Evolutionary conservation across 2,797 vertebrate species (phyloP).

Genomic region (Pseudochirops corinnae): DNA sequence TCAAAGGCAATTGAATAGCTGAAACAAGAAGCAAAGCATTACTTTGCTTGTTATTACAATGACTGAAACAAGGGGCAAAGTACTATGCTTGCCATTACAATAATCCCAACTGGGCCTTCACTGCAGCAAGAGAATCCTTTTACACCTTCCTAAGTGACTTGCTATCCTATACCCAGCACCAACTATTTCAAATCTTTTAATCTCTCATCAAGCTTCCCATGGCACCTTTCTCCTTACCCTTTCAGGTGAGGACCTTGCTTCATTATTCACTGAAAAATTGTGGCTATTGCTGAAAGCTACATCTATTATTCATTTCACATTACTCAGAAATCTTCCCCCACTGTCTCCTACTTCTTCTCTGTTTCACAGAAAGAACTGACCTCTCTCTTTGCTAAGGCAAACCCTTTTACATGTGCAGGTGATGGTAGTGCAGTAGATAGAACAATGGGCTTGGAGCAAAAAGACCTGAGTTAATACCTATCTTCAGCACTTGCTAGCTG

Average conservation of each 20-base stretch:
- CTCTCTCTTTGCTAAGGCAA: not conserved
- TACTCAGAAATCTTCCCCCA: not conserved
- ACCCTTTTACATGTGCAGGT: not conserved
- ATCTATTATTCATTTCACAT: not conserved
- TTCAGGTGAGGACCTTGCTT: not conserved
- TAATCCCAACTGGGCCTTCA: not conserved
- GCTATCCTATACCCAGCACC: not conserved
- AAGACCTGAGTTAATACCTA: not conserved
- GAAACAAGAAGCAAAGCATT: no score
- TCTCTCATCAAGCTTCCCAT: not conserved
- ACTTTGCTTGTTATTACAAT: no score
- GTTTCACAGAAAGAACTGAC: not conserved
- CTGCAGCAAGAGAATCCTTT: not conserved
- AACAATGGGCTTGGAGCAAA: not conserved
- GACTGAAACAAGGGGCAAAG: no score
- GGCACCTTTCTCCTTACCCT: not conserved
- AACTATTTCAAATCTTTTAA: not conserved
- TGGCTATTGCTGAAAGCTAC: not conserved
- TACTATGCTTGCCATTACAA: no score
- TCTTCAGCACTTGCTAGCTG: not conserved
- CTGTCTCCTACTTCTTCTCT: not conserved
- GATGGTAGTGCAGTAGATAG: not conserved
- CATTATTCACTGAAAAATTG: not conserved
- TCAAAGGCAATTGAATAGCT: no score
- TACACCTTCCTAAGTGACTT: not conserved